Base-by-base conservation (phyloP, 2,797 vertebrate species). In the Potorous gilbertii region DNA sequence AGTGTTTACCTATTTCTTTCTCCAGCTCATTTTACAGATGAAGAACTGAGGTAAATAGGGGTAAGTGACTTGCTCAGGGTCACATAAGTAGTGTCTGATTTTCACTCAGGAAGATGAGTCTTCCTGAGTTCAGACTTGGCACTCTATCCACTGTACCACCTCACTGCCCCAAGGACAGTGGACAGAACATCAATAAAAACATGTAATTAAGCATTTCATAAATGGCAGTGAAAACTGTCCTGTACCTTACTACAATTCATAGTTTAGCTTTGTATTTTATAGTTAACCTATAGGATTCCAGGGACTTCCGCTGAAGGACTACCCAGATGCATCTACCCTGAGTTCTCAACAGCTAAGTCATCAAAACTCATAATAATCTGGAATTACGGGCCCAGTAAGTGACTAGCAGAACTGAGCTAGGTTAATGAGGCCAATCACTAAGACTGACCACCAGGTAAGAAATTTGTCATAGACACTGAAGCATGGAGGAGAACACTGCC, bases 81-180 rank as follows among this genome's bases (percentile, higher is more conserved):
- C 66, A 46, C n/a, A 31, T 3, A 74, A 5, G 31, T n/a, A n/a
- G 16, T 40, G 16, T n/a, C 62, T 74, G 34, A 40, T 74, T 74
- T 74, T 34, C 40, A 74, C 34, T 74, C 4, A 1, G 34, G n/a
- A 74, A 74, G 29, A 59, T 31, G 16, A 74, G n/a, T 74, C 62
- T 74, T 74, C 62, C 62, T 18, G 5, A 14, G 34, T 74, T 40
- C 62, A 74, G 34, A 40, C 14, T 16, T 29, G 14, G 34, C 1
- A 66, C 34, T 66, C 62, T 18, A n/a, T 1, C n/a, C 28, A 40
- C n/a, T 21, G 6, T 24, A 29, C 66, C 18, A 81, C 18, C n/a
- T 9, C 0, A 0, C 16, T 81, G n/a, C 18, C 66, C n/a, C n/a
- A 1, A 0, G 0, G 46, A 50, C 10, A 28, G 14, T 18, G 10